These are phyloP conservation scores for Drosophila sturtevanti DNA, from an alignment of 1,140 invertebrate genomes.

Conservation along the genomic window DNA sequence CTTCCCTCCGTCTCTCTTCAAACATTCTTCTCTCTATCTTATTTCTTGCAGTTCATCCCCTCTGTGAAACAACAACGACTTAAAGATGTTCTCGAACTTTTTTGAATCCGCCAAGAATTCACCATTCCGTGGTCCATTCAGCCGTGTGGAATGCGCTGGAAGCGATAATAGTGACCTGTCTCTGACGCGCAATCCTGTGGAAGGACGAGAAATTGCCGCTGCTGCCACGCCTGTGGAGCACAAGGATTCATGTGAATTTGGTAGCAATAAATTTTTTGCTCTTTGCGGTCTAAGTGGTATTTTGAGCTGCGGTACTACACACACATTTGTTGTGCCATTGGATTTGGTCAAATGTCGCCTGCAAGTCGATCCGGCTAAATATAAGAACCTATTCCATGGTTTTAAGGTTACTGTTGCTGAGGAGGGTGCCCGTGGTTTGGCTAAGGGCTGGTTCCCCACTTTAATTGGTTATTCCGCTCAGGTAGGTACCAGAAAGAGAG, in stretches of 20 bases:
- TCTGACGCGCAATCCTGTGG: slow-evolving; percentile 81
- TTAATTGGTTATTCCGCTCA: slow-evolving; percentile 92
- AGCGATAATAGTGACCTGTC: neutral
- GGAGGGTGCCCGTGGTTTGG: slow-evolving; percentile 88
- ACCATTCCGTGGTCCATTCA: slow-evolving; percentile 88
- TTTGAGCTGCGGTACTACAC: slow-evolving; percentile 95
- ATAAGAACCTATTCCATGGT: slow-evolving; percentile 88
- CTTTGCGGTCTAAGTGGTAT: slow-evolving; percentile 97
- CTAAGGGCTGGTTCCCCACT: slow-evolving; percentile 93
- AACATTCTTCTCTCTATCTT: neutral
- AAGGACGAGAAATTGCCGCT: slow-evolving; percentile 85
- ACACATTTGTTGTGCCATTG: slow-evolving; percentile 94
- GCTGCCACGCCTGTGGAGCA: slow-evolving; percentile 84
- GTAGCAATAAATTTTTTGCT: slow-evolving; percentile 95
- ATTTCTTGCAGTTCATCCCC: slow-evolving; percentile 33
- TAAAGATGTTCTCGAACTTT: slow-evolving; percentile 88
- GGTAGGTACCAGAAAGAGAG: slow-evolving; percentile 54
- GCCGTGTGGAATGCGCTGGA: slow-evolving; percentile 86
- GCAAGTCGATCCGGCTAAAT: slow-evolving; percentile 88
- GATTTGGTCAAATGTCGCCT: slow-evolving; percentile 97
- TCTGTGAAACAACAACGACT: slow-evolving; percentile 13
- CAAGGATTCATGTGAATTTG: slow-evolving; percentile 95
- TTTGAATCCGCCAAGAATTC: slow-evolving; percentile 89
- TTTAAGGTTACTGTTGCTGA: slow-evolving; percentile 88
- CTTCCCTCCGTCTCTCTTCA: neutral